Evolutionary conservation across 2,113 vertebrate species (phyloP).

Genomic region (Passer domesticus): DNA sequence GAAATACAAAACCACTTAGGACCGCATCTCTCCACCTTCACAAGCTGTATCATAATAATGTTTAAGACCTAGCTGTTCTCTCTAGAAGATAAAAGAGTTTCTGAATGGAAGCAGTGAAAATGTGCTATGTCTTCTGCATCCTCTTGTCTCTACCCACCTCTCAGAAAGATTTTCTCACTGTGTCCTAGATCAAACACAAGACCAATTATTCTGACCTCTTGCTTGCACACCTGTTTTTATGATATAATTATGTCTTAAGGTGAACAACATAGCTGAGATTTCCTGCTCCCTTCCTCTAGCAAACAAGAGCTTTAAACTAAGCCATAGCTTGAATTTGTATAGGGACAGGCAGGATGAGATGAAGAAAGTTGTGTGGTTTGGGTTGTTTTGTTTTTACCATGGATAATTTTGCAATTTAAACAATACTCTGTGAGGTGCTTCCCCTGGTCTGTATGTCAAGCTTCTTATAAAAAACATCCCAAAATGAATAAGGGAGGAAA

Average conservation of each 20-base stretch:
- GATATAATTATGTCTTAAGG: background rate
- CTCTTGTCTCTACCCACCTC: background rate
- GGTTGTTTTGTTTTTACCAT: fast-evolving
- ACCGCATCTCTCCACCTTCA: background rate
- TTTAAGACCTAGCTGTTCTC: background rate
- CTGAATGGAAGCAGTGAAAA: background rate
- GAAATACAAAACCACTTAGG: background rate
- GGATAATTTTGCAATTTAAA: background rate
- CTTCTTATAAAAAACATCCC: background rate
- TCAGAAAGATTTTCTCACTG: background rate
- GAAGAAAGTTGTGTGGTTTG: background rate
- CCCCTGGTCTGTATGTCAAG: background rate
- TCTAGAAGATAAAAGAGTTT: background rate
- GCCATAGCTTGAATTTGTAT: background rate
- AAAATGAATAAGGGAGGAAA: background rate
- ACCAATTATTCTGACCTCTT: background rate
- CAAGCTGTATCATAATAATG: background rate
- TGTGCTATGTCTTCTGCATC: background rate
- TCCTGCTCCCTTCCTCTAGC: background rate
- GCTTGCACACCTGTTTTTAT: background rate
- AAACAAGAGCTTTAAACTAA: background rate
- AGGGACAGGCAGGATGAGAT: background rate
- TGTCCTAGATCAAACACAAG: fast-evolving
- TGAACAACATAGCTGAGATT: background rate
- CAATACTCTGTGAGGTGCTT: fast-evolving